phyloP scores from a whole-genome alignment of 2,797 vertebrate genomes.

The Micromesistius poutassou region DNA sequence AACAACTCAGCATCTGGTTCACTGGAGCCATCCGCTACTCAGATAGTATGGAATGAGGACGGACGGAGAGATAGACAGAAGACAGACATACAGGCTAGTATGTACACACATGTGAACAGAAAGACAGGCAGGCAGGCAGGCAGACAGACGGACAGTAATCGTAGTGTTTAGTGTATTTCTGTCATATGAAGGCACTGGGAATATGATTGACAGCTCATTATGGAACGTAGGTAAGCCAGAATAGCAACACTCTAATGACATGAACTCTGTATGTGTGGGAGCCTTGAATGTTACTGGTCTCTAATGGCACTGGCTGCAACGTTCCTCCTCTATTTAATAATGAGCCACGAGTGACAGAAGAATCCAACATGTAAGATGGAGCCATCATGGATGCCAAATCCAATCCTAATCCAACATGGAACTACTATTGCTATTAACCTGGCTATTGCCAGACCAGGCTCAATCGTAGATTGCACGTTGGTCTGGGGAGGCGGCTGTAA shows the following conservation, averaged over 20 bases:
- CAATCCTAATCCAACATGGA: not conserved
- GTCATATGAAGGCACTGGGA: not conserved
- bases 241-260: not conserved
- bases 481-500: no score
- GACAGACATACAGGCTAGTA: not conserved
- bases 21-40: not conserved
- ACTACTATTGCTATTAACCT: no score
- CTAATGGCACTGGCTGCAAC: not conserved
- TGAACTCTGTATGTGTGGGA: constrained; percentile 1
- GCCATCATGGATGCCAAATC: not conserved
- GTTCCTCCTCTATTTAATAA: constrained; percentile 9
- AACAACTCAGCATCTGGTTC: not conserved
- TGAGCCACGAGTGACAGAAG: constrained; percentile 5
- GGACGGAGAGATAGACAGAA: constrained; percentile 16
- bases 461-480: no score
- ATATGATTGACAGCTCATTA: not conserved
- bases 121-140: not conserved
- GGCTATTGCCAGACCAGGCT: no score
- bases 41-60: constrained; percentile 26
- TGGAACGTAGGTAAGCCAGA: not conserved
- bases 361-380: not conserved
- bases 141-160: not conserved
- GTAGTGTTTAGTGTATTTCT: not conserved
- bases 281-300: not conserved
- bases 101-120: no score